These are phyloP conservation scores for Pandemis corylana DNA, from an alignment of 2,888 invertebrate species.

Conservation along the genomic window DNA sequence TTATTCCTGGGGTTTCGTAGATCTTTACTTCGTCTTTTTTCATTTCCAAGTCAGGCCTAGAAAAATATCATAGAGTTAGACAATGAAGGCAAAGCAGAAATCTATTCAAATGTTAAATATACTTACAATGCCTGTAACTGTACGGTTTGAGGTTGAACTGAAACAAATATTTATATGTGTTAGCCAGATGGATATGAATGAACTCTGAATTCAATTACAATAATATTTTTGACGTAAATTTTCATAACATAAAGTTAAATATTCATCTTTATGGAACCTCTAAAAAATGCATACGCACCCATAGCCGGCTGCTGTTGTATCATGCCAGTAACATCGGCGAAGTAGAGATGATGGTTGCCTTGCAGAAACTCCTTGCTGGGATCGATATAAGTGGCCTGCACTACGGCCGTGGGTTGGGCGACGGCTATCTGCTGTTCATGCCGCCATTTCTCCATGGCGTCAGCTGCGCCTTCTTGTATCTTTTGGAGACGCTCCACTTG, in stretches of 20 bases:
- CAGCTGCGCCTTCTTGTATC: slow-evolving; percentile 54
- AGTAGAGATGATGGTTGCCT: slow-evolving; percentile 65
- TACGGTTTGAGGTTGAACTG: slow-evolving; percentile 74
- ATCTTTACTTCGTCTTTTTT: slow-evolving; percentile 78
- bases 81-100: background rate
- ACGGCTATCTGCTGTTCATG: slow-evolving; percentile 52
- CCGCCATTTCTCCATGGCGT: slow-evolving; percentile 56
- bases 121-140: slow-evolving; percentile 74
- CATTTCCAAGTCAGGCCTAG: slow-evolving; percentile 71
- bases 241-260: too few relatives aligned
- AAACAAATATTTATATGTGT: slow-evolving; percentile 52
- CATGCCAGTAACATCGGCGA: slow-evolving; percentile 68
- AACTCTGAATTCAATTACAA: too few relatives aligned
- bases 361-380: slow-evolving; percentile 64
- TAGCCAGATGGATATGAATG: slow-evolving; percentile 1
- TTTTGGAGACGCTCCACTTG: slow-evolving; percentile 75
- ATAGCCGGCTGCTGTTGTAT: slow-evolving; percentile 66
- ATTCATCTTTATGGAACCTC: too few relatives aligned
- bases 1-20: slow-evolving; percentile 69
- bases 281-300: slow-evolving; percentile 53
- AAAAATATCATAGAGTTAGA: slow-evolving; percentile 47
- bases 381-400: slow-evolving; percentile 67
- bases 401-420: slow-evolving; percentile 54
- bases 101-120: slow-evolving; percentile 31
- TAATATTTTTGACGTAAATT: too few relatives aligned